Evolutionary conservation across 2,888 invertebrate species (phyloP).

Genomic region (Spisula solida): DNA sequence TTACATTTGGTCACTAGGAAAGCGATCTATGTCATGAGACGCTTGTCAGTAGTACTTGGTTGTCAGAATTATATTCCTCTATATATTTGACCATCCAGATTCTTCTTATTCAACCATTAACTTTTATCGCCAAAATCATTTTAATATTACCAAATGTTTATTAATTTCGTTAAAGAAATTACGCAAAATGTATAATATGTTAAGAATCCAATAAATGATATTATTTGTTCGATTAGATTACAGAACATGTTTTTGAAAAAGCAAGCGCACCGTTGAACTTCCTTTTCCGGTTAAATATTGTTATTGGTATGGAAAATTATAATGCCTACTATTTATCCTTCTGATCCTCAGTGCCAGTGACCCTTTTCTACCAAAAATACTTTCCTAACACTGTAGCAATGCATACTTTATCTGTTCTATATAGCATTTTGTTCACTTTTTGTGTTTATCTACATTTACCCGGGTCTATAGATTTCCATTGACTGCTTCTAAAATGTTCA

Average conservation of each 20-base stretch:
- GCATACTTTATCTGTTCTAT: background rate
- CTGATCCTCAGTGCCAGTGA: background rate
- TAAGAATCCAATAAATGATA: background rate
- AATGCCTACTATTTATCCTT: background rate
- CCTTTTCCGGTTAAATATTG: slow-evolving; percentile 47
- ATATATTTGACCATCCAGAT: background rate
- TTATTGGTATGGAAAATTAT: slow-evolving; percentile 22
- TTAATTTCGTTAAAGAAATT: background rate
- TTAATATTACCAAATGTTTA: background rate
- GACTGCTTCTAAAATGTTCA: too few relatives aligned
- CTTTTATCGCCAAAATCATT: background rate
- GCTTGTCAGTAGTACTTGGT: slow-evolving; percentile 7
- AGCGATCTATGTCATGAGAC: slow-evolving; percentile 28
- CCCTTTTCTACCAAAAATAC: background rate
- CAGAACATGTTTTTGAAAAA: background rate
- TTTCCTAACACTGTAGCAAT: background rate
- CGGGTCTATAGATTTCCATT: too few relatives aligned
- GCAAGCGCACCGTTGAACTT: background rate
- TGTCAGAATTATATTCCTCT: background rate
- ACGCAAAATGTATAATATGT: background rate
- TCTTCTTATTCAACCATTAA: background rate
- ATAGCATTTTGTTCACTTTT: background rate
- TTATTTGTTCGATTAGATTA: slow-evolving; percentile 2
- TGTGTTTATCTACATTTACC: background rate
- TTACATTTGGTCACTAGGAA: slow-evolving; percentile 41